phyloP scores from a whole-genome alignment of 2,888 invertebrate genomes.

The Phlogophora meticulosa region DNA sequence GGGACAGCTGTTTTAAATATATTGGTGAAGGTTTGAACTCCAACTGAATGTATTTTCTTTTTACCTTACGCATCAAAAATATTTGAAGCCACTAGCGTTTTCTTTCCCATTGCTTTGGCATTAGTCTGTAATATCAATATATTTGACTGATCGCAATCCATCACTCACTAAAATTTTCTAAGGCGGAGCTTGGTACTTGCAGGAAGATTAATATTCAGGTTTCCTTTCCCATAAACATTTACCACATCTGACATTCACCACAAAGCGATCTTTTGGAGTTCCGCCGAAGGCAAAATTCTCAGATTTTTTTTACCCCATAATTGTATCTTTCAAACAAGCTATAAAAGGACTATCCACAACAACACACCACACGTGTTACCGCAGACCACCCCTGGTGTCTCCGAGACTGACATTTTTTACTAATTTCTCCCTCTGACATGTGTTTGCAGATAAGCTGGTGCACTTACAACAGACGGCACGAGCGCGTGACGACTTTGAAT shows the following conservation, averaged over 20 bases:
- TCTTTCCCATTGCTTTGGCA: too few species aligned
- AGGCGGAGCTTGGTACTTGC: too few species aligned
- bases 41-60: too few species aligned
- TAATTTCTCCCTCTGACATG: slow-evolving; percentile 82
- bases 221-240: neutral
- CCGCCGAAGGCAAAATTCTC: slow-evolving; percentile 23
- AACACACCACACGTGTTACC: slow-evolving; percentile 63
- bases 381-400: slow-evolving; percentile 79
- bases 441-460: slow-evolving; percentile 82
- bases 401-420: slow-evolving; percentile 73
- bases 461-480: slow-evolving; percentile 72
- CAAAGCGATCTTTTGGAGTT: slow-evolving; percentile 9
- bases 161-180: too few species aligned
- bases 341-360: slow-evolving; percentile 52
- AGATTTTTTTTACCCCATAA: slow-evolving; percentile 36
- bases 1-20: neutral
- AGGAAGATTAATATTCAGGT: neutral
- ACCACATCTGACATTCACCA: slow-evolving; percentile 17
- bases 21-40: neutral
- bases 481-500: slow-evolving; percentile 64
- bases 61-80: neutral
- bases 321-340: slow-evolving; percentile 52
- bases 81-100: too few species aligned
- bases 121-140: too few species aligned
- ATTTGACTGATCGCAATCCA: too few species aligned